Conservation (phyloP, 2,797 vertebrate genomes). For the Neomorphus geoffroyi region DNA sequence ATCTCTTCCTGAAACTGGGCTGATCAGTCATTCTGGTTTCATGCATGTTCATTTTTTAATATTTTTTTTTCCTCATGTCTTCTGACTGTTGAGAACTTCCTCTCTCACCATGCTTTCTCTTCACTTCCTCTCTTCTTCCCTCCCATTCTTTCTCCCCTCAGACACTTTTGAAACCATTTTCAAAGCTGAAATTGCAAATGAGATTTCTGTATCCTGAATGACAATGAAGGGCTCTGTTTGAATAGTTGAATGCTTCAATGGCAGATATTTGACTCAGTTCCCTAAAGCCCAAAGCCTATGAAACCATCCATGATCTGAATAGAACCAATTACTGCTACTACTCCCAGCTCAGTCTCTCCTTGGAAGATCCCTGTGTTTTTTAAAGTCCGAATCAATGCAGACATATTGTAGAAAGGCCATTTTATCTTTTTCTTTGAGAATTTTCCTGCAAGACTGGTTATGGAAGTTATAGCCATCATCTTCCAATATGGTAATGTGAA, state of each 20-base stretch:
- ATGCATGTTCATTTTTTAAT: background rate
- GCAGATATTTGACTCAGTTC: conserved; percentile 41
- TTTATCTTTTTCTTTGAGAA: background rate
- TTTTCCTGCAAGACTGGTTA: background rate
- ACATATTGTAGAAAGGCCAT: background rate
- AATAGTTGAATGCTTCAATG: conserved; percentile 38
- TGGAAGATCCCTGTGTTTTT: conserved; percentile 6
- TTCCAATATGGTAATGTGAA: background rate
- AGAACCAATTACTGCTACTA: conserved; percentile 30
- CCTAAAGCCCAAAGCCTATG: conserved; percentile 38
- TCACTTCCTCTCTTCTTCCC: conserved; percentile 31
- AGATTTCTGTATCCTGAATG: conserved; percentile 27
- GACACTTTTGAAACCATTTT: conserved; percentile 52
- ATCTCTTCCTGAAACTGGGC: background rate
- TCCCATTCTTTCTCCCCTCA: conserved; percentile 45
- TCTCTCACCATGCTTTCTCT: conserved; percentile 4
- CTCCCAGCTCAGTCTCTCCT: background rate
- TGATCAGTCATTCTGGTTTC: background rate
- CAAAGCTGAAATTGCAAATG: conserved; percentile 57
- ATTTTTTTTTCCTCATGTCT: background rate
- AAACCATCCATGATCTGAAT: conserved; percentile 40
- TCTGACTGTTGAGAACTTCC: conserved; percentile 28
- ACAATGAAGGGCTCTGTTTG: conserved; percentile 51
- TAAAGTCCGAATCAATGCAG: background rate
- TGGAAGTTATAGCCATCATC: background rate